Conservation (phyloP, 2,888 invertebrate genomes). For the Scaptomyza reducta region DNA sequence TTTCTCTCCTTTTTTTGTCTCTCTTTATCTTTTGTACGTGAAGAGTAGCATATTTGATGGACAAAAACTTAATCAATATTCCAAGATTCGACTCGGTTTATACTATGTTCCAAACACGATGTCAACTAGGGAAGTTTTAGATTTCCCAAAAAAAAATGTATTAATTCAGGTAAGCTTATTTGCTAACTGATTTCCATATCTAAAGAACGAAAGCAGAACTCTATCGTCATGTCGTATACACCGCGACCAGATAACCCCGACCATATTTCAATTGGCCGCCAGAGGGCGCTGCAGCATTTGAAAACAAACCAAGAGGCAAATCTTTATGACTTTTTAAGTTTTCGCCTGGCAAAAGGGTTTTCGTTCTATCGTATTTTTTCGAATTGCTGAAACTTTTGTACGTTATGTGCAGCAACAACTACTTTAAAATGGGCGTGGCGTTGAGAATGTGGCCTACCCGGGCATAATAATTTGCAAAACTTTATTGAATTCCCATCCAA, state of each 20-base stretch:
- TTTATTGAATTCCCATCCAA: slow-evolving; percentile 77
- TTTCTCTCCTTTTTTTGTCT: neutral
- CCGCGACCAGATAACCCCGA: slow-evolving; percentile 43
- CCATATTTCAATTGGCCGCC: slow-evolving; percentile 70
- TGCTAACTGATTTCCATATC: slow-evolving; percentile 39
- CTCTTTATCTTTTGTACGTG: no score
- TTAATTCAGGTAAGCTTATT: slow-evolving; percentile 1
- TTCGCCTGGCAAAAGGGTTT: slow-evolving; percentile 39
- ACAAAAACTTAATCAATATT: no score
- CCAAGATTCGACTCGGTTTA: no score
- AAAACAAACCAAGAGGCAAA: slow-evolving; percentile 51
- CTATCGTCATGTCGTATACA: slow-evolving; percentile 27
- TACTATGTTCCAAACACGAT: neutral
- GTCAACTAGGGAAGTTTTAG: neutral
- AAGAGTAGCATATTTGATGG: no score
- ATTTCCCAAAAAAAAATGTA: neutral
- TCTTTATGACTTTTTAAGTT: slow-evolving; percentile 74
- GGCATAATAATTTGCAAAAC: slow-evolving; percentile 79
- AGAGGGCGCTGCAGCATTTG: slow-evolving; percentile 54
- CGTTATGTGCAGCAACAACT: slow-evolving; percentile 54
- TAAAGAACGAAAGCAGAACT: slow-evolving; percentile 19
- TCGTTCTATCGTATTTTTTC: slow-evolving; percentile 12
- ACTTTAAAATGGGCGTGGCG: slow-evolving; percentile 39
- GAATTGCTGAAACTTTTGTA: slow-evolving; percentile 61
- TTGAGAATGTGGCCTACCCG: slow-evolving; percentile 44